These are phyloP conservation scores for Pristionchus arcanus DNA, from an alignment of 2,888 invertebrate species.

Conservation along the genomic window DNA sequence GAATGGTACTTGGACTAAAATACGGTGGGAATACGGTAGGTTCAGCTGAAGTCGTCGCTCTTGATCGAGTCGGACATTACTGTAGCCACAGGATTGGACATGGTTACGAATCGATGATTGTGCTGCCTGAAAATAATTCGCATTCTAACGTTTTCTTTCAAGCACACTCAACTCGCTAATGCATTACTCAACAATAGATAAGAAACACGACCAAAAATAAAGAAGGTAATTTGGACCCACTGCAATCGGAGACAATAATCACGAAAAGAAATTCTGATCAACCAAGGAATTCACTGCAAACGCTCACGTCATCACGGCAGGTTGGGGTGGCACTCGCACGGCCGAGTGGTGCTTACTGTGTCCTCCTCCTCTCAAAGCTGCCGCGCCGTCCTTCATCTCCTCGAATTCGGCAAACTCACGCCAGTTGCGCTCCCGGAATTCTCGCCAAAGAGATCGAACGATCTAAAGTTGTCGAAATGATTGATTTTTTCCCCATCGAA, in stretches of 20 bases:
- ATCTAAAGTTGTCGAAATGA: conserved; percentile 1
- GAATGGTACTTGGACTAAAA: neutral
- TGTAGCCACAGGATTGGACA: conserved; percentile 60
- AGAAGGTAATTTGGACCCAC: neutral
- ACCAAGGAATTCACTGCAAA: neutral
- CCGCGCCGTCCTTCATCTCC: conserved; percentile 64
- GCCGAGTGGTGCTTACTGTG: conserved; percentile 6
- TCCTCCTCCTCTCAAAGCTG: conserved; percentile 18
- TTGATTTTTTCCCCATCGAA: neutral
- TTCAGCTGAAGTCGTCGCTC: conserved; percentile 56
- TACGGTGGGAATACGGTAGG: neutral
- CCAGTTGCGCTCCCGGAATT: conserved; percentile 73
- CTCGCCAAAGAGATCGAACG: conserved; percentile 80
- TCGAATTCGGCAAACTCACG: conserved; percentile 74
- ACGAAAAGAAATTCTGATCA: neutral
- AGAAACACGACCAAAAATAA: neutral
- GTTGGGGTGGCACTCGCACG: conserved; percentile 19
- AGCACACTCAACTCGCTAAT: no score
- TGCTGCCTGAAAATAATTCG: conserved; percentile 42
- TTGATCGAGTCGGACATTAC: conserved; percentile 61
- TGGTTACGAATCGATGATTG: conserved; percentile 59
- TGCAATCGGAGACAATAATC: neutral
- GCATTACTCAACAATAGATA: no score
- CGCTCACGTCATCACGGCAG: conserved; percentile 49
- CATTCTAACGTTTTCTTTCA: neutral